Percentiles rank a stretch among this genome's conserved stretches.
Evolutionary conservation across 2,888 invertebrate species (phyloP).

Genomic region (Drosophila longiperda): DNA sequence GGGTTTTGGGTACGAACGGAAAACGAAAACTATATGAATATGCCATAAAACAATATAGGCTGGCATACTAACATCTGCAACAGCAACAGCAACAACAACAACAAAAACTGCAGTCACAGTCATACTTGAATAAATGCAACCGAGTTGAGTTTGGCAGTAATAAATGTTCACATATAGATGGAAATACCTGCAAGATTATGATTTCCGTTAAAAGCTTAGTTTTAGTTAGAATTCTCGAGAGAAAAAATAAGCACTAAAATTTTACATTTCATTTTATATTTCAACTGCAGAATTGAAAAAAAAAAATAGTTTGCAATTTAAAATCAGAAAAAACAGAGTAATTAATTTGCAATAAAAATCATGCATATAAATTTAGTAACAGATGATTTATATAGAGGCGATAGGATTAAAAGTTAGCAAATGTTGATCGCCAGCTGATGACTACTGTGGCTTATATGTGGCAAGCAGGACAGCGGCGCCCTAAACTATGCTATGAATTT

Average conservation of each 20-base stretch:
- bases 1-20: conserved; percentile 5
- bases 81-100: conserved; percentile 36
- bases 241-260: background rate
- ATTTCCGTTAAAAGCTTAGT: background rate
- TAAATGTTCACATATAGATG: background rate
- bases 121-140: conserved; percentile 26
- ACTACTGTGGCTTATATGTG: conserved; percentile 54
- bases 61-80: conserved; percentile 60
- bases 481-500: conserved; percentile 77
- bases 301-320: background rate
- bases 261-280: background rate
- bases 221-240: background rate
- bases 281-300: background rate
- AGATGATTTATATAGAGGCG: background rate
- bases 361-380: background rate
- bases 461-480: conserved; percentile 56
- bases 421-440: conserved; percentile 28
- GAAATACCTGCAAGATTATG: background rate
- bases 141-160: background rate
- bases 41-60: conserved; percentile 77
- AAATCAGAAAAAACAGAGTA: background rate
- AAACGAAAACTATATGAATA: conserved; percentile 74
- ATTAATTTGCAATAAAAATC: background rate
- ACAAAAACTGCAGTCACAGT: conserved; percentile 62
- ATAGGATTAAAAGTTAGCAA: background rate